These are phyloP conservation scores for Agrotis segetum DNA, from an alignment of 2,888 invertebrate genomes.

Conservation along the genomic window DNA sequence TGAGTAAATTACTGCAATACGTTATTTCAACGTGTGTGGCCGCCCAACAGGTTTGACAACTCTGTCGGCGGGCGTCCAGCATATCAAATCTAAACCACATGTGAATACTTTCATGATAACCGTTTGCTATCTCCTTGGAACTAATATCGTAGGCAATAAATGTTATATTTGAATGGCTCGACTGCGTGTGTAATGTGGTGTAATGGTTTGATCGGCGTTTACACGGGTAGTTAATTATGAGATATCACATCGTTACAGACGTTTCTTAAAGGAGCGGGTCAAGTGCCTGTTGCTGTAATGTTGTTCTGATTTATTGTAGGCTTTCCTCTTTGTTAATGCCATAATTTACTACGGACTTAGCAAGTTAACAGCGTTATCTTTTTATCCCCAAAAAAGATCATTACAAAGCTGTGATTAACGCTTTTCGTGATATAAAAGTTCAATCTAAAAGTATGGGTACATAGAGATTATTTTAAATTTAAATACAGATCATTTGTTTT, in stretches of 20 bases:
- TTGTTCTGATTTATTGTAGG: slow-evolving; percentile 35
- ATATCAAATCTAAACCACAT: slow-evolving; percentile 66
- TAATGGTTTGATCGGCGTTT: slow-evolving; percentile 65
- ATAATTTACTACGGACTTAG: slow-evolving; percentile 18
- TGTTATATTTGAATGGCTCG: slow-evolving; percentile 34
- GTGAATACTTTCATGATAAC: slow-evolving; percentile 58
- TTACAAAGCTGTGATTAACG: slow-evolving; percentile 19
- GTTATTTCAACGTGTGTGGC: slow-evolving; percentile 58
- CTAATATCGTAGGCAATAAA: slow-evolving; percentile 43
- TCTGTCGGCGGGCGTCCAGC: slow-evolving; percentile 66
- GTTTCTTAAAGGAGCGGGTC: slow-evolving; percentile 43
- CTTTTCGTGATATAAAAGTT: background rate
- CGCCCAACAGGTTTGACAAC: slow-evolving; percentile 69
- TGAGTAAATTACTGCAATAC: slow-evolving; percentile 9
- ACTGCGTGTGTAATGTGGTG: slow-evolving; percentile 31
- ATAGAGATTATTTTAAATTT: background rate
- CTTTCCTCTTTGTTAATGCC: background rate
- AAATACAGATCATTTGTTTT: background rate
- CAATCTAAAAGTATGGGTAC: background rate
- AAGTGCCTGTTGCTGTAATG: slow-evolving; percentile 34
- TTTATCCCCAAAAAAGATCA: slow-evolving; percentile 14
- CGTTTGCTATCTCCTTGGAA: slow-evolving; percentile 31
- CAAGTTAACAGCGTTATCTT: slow-evolving; percentile 27
- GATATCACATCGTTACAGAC: slow-evolving; percentile 30
- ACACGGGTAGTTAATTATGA: slow-evolving; percentile 76